Evolutionary conservation across 2,113 vertebrate genomes (phyloP), one percentile per base, ranked within the genome.

Genomic region (Telmatochromis sp.): DNA sequence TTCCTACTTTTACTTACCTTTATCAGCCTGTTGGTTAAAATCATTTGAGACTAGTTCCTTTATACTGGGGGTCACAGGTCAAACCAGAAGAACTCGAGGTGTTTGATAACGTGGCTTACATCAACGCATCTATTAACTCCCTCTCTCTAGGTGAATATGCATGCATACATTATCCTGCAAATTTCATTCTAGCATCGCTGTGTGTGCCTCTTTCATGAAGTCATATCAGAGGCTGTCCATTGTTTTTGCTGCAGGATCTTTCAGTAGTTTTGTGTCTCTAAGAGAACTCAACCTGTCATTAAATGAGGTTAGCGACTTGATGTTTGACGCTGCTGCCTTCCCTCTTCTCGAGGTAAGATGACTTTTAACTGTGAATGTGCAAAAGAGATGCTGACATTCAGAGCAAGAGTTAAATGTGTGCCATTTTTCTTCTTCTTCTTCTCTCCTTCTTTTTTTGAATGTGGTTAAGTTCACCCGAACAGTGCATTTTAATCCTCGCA

Each of bases 111-210:
- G 95, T 98, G 58, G 95, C 95, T 88, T 97, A 96, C 82, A 94
- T 98, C 50, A 97, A 98, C 10, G 97, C 98, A 42, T 97, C 97
- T 5, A 95, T 97, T 86, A 98, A 98, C 93, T 83, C 86, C 65
- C 95, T 98, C 83, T 92, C 94, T 31, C 91, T 98, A 81, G 97
- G 97, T 98, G 75, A 91, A 8, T 94, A 85, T 26, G 68, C 2
- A 45, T 45, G 19, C 10, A 21, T 14, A 50, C 1, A 26, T 80
- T 17, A 31, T 50, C 21, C 42, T 8, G 26, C 45, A 51, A 7
- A 51, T 31, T 78, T 50, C 26, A n/a, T 78, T 14, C 35, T 12
- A 78, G 11, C 23, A 14, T 82, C 3, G 8, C 54, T 58, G 33
- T 45, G 31, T 42, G 8, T 35, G 31, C 14, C 7, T 63, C 4